Base-by-base conservation (phyloP, 2,888 invertebrate species). In the Metalampra italica region DNA sequence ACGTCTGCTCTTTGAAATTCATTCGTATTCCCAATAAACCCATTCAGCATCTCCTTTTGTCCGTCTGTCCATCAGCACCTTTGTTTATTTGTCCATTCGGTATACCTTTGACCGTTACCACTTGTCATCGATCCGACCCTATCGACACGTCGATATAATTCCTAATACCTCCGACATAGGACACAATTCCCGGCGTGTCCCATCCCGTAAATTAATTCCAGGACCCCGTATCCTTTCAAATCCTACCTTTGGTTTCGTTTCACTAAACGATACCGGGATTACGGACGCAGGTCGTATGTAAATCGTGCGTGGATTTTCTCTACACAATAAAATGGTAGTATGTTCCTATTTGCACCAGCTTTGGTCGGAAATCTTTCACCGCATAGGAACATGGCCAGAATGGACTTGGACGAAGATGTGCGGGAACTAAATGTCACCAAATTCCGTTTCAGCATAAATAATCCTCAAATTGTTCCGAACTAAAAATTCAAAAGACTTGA, bases 261-360 rank as follows among this genome's bases (percentile, higher is more conserved):
- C 46, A 46, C 51, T 52, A 52, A 52, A 49, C 49, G 51, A 52
- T 40, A 41, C 43, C 7, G 44, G 50, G 51, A 54, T 54, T 54
- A 54, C 54, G 45, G 46, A 46, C 49, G 49, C 49, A 39, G 47
- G 29, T 52, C 50, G 50, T 54, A 55, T 55, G 54, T 52, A 55
- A 55, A 55, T 55, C 54, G 54, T 50, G 52, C 52, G 52, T 50
- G 52, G 54, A 52, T 55, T 55, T 54, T 51, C 53, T 51, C 47
- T 51, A 51, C 49, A 54, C 51, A 54, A 51, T 49, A 51, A 54
- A 22, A 54, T 51, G 45, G 47, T 11, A 36, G 46, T 22, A 1
- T 38, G 9, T 44, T 49, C 49, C 43, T 14, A 11, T 7, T 29
- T 46, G 11, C 29, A 11, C 30, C 14, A 34, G 22, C 22, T 34